Percentiles rank a stretch among this genome's conserved stretches.
phyloP scores from a whole-genome alignment of 2,113 vertebrate genomes.

The Amphilophus citrinellus region DNA sequence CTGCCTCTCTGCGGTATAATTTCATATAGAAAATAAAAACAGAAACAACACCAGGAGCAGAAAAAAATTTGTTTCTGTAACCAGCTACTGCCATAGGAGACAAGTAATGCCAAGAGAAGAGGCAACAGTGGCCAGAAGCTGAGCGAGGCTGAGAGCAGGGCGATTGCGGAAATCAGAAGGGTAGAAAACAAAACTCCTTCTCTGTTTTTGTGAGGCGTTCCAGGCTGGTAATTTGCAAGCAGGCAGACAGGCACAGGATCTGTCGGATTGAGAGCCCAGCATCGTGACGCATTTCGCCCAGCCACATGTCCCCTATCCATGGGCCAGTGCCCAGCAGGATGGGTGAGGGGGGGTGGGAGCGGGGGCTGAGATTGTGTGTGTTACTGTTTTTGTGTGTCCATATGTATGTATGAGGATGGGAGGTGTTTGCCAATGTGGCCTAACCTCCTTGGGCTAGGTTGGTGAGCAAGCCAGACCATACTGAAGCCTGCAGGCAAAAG shows the following conservation, averaged over 20 bases:
- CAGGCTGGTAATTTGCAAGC: constrained; percentile 63
- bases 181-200: constrained; percentile 64
- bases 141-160: constrained; percentile 29
- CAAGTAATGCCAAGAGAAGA: constrained; percentile 28
- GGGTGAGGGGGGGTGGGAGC: background rate
- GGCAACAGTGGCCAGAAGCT: constrained; percentile 39
- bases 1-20: background rate
- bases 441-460: constrained; percentile 60
- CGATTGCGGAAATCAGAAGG: constrained; percentile 32
- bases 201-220: constrained; percentile 55
- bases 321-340: constrained; percentile 65
- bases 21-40: background rate
- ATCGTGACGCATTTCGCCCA: constrained; percentile 78
- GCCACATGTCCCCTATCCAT: constrained; percentile 75
- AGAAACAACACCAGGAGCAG: constrained; percentile 23
- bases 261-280: constrained; percentile 68
- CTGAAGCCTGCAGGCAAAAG: constrained; percentile 64
- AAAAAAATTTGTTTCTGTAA: background rate
- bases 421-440: constrained; percentile 52
- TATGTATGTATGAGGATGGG: constrained; percentile 53
- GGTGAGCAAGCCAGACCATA: constrained; percentile 66
- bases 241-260: constrained; percentile 67
- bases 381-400: constrained; percentile 53
- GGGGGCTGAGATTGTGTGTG: constrained; percentile 29
- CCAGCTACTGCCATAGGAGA: background rate